phyloP scores from a whole-genome alignment of 2,797 vertebrate genomes.

The Xerus rutilus region DNA sequence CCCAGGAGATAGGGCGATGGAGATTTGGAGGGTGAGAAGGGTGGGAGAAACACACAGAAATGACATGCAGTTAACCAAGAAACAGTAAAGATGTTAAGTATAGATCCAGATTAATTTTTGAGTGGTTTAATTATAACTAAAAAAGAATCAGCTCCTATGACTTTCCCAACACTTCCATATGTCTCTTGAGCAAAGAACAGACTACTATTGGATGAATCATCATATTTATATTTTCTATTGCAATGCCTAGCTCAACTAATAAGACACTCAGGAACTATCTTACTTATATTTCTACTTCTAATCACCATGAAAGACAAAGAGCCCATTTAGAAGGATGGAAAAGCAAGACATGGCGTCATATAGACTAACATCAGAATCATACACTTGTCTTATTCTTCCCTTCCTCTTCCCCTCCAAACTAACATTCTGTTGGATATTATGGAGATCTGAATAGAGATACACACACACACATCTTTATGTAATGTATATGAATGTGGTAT shows the following conservation, averaged over 20 bases:
- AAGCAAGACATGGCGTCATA: neutral
- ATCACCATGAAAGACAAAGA: neutral
- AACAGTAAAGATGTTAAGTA: neutral
- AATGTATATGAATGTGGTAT: neutral
- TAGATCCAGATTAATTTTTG: neutral
- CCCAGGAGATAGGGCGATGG: conserved; percentile 32
- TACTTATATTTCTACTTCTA: conserved; percentile 54
- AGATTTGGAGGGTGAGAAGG: neutral
- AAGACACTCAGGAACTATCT: neutral
- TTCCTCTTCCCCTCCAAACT: neutral
- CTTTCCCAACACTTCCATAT: neutral
- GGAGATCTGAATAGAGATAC: neutral
- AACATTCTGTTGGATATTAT: neutral
- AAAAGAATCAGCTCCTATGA: neutral
- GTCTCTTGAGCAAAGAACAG: neutral
- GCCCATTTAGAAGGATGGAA: neutral
- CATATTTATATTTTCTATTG: neutral
- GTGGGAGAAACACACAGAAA: conserved; percentile 61
- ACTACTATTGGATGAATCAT: neutral
- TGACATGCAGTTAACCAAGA: conserved; percentile 29
- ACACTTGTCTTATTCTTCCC: neutral
- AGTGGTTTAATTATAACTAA: neutral
- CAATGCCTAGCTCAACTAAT: neutral
- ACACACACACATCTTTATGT: fast-evolving
- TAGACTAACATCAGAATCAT: neutral